Evolutionary conservation across 2,888 invertebrate genomes (phyloP).

Genomic region (Pachydiplax longipennis): DNA sequence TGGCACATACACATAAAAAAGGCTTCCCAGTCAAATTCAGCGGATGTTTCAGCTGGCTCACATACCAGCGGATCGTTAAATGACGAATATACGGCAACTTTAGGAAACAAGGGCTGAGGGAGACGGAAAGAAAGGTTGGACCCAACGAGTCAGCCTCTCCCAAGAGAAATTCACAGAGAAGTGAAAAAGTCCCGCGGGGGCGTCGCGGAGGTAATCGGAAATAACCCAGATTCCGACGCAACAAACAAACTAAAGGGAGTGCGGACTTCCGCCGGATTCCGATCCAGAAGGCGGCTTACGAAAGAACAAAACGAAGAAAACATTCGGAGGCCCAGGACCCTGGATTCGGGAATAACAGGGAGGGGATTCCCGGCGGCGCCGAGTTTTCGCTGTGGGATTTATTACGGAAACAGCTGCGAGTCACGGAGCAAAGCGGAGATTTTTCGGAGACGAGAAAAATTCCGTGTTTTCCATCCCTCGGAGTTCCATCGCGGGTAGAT

Average conservation of each 20-base stretch:
- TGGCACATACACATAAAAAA: too few species aligned
- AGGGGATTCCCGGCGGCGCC: neutral
- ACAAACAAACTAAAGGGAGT: neutral
- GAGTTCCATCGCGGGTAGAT: too few species aligned
- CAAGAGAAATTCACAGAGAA: too few species aligned
- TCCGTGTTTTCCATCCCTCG: too few species aligned
- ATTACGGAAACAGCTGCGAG: slow-evolving; percentile 31
- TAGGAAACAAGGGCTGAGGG: neutral
- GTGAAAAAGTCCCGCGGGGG: neutral
- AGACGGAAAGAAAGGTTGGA: neutral
- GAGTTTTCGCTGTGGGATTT: neutral
- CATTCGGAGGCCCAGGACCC: neutral
- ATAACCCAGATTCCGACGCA: slow-evolving; percentile 27
- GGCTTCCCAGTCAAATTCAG: too few species aligned
- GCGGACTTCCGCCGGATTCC: neutral
- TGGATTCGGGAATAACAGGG: neutral
- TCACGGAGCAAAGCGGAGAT: neutral
- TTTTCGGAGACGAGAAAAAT: neutral
- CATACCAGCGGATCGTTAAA: too few species aligned
- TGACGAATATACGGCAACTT: too few species aligned
- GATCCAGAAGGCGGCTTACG: neutral
- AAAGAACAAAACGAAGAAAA: slow-evolving; percentile 1
- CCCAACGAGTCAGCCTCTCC: too few species aligned
- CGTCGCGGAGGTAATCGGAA: neutral
- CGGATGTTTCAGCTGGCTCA: too few species aligned